Evolutionary conservation across 2,888 invertebrate species (phyloP).

Genomic region (Prostheceraeus crozeri): DNA sequence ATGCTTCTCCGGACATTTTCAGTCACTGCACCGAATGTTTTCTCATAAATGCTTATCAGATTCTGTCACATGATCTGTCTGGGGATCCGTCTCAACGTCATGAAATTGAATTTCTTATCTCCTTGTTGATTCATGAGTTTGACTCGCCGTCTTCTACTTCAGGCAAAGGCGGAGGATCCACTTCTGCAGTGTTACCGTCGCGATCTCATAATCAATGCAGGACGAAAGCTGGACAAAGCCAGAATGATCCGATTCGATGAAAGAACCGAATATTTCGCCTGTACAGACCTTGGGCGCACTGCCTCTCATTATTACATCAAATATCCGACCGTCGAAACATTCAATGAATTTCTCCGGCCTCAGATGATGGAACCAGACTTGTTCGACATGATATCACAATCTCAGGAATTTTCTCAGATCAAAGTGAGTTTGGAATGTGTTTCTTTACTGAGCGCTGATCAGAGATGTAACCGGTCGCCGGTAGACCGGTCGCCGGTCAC

Average conservation of each 20-base stretch:
- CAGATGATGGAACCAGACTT: slow-evolving; percentile 77
- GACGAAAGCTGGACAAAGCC: slow-evolving; percentile 77
- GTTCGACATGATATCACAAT: slow-evolving; percentile 78
- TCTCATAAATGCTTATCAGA: too few species aligned
- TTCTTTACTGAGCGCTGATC: too few species aligned
- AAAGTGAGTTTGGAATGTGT: slow-evolving; percentile 92
- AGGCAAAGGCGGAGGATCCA: slow-evolving; percentile 74
- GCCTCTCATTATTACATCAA: slow-evolving; percentile 97
- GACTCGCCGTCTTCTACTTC: too few species aligned
- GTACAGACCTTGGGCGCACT: slow-evolving; percentile 77
- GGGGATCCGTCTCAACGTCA: too few species aligned
- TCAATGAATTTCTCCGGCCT: slow-evolving; percentile 69
- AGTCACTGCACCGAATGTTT: too few species aligned
- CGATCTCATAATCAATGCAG: slow-evolving; percentile 71
- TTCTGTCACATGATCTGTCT: too few species aligned
- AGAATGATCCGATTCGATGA: slow-evolving; percentile 85
- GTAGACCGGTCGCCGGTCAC: too few species aligned
- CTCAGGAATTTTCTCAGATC: slow-evolving; percentile 88
- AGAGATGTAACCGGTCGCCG: too few species aligned
- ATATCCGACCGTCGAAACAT: slow-evolving; percentile 76
- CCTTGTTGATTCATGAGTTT: too few species aligned
- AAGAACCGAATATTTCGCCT: slow-evolving; percentile 63
- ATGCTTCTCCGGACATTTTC: too few species aligned
- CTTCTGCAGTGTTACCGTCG: slow-evolving; percentile 69
- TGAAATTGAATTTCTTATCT: too few species aligned